Evolutionary conservation across 2,888 invertebrate genomes (phyloP).

Genomic region (Cyclophora punctaria): DNA sequence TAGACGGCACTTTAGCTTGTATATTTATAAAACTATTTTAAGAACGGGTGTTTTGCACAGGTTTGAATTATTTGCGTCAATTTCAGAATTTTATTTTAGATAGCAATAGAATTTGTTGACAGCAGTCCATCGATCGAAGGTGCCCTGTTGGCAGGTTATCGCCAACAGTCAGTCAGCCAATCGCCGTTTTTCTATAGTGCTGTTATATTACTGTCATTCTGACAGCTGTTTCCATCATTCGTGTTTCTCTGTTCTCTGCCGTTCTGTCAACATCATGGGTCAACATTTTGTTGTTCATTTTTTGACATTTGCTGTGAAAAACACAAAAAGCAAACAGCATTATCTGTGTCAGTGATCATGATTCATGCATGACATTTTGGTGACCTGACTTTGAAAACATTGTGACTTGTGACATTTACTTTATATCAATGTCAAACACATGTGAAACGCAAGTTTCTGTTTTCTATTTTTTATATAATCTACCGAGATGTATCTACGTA

Average conservation of each 20-base stretch:
- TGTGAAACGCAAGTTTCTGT: neutral
- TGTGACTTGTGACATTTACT: too few species aligned
- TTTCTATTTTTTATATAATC: too few species aligned
- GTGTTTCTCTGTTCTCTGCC: too few species aligned
- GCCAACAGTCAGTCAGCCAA: constrained; percentile 28
- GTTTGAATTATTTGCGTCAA: constrained; percentile 20
- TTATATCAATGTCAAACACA: too few species aligned
- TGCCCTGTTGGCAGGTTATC: constrained; percentile 71
- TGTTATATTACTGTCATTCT: neutral
- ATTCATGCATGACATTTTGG: too few species aligned
- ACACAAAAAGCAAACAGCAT: too few species aligned
- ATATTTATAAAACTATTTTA: neutral
- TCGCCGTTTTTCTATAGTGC: neutral
- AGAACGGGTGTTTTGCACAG: constrained; percentile 1
- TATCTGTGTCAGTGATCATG: too few species aligned
- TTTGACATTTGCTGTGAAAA: neutral
- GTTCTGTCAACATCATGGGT: too few species aligned
- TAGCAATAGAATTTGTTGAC: constrained; percentile 58
- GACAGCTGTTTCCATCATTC: too few species aligned
- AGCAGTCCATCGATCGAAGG: constrained; percentile 72
- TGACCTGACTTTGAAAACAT: too few species aligned
- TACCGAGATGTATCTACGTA: too few species aligned
- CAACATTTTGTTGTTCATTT: too few species aligned
- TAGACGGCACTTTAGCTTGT: constrained; percentile 1
- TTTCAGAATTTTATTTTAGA: constrained; percentile 33